These are phyloP conservation scores for Nylanderia fulva DNA, from an alignment of 1,140 invertebrate species.

Conservation along the genomic window DNA sequence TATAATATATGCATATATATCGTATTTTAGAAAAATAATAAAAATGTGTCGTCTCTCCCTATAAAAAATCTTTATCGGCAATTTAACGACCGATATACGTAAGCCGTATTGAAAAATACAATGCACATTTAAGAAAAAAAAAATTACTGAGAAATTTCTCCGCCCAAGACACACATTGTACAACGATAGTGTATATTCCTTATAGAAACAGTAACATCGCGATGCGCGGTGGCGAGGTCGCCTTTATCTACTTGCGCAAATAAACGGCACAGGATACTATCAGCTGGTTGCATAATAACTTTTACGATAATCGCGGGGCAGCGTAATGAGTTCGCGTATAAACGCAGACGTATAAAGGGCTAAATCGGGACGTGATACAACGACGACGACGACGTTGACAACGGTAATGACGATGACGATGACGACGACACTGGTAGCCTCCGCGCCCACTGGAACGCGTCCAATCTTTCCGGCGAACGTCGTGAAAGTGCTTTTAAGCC, in stretches of 20 bases:
- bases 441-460: slow-evolving; percentile 57
- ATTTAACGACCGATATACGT: neutral
- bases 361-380: slow-evolving; percentile 50
- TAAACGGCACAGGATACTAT: slow-evolving; percentile 39
- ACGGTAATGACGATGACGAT: neutral
- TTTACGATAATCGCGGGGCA: slow-evolving; percentile 43
- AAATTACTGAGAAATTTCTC: neutral
- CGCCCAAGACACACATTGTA: neutral
- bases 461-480: slow-evolving; percentile 52
- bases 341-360: slow-evolving; percentile 10
- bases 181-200: neutral
- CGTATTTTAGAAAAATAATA: no score
- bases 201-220: neutral
- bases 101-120: no score
- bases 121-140: no score
- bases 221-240: neutral
- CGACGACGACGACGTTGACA: neutral
- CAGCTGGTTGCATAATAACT: slow-evolving; percentile 55
- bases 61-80: neutral
- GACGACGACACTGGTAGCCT: neutral
- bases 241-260: slow-evolving; percentile 56
- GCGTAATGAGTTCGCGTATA: slow-evolving; percentile 11
- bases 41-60: no score
- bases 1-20: no score
- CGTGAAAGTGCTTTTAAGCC: slow-evolving; percentile 60